Base-by-base conservation (phyloP, 2,113 vertebrate genomes). In the Dromas ardeola region DNA sequence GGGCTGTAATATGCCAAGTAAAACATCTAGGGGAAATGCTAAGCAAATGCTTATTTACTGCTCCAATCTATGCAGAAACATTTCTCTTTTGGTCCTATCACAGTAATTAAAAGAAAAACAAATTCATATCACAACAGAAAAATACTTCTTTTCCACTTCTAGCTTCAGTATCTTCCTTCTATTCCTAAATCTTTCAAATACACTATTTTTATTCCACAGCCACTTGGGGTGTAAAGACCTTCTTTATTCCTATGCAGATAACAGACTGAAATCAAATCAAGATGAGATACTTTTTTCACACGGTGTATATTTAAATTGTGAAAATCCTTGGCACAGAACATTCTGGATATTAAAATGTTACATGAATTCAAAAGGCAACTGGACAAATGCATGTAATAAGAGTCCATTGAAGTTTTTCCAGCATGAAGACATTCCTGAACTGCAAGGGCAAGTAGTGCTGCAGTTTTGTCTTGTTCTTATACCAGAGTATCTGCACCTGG, bases 261-360 rank as follows among this genome's bases (percentile, higher is more conserved):
- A 72, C 58, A 90, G 61, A 76, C 9, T 92, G 71, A 92, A 95
- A 88, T 88, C 27, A 85, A 79, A 93, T 34, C 21, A 86, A 88
- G 47, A 82, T 13, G 16, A 77, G 22, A 77, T 55, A 55, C 29
- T 63, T 92, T 92, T 92, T 72, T 88, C 80, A 62, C 47, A 76
- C 1, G 3, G 19, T 32, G 32, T 88, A 8, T 71, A 62, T 82
- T 88, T 82, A 86, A 88, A 55, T 67, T 76, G 26, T 72, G 32
- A 73, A 77, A 67, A 17, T 77, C 23, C 52, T 80, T 83, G 80
- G 32, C 43, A 86, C 66, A 55, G 47, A 81, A 69, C 10, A 38
- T 9, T 32, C 12, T 72, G 23, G 11, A 80, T 80, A 16, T 72
- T 88, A 73, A 83, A 89, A 73, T 80, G 55, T 34, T 80, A 55